Percentiles rank a stretch among this genome's conserved stretches.
phyloP scores from a whole-genome alignment of 2,113 vertebrate genomes.

The Cyanistes caeruleus region DNA sequence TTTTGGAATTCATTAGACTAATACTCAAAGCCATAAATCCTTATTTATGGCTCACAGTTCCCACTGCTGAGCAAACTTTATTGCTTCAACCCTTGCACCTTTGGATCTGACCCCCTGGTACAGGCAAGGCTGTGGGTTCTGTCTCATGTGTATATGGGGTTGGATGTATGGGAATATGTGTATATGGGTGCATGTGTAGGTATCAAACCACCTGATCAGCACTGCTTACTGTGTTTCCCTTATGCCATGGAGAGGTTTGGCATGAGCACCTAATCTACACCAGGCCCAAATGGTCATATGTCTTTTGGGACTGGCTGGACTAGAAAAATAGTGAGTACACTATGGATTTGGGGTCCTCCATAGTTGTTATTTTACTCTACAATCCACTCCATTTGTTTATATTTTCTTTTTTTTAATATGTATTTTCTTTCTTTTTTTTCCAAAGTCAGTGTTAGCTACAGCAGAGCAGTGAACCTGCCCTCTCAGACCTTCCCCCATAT shows the following conservation, averaged over 20 bases:
- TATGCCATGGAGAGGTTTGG: not conserved
- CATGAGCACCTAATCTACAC: not conserved
- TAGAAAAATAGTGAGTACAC: not conserved
- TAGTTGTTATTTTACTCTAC: not conserved
- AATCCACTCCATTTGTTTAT: not conserved
- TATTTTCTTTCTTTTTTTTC: not conserved
- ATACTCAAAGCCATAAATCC: not conserved
- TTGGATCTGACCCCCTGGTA: not conserved
- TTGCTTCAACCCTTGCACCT: not conserved
- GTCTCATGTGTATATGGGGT: fast-evolving
- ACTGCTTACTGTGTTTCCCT: not conserved
- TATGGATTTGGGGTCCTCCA: not conserved
- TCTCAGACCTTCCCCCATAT: not conserved
- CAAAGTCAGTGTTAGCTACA: not conserved
- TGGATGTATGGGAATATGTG: not conserved
- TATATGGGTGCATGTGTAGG: too few relatives aligned
- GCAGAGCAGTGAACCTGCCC: not conserved
- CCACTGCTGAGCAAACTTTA: not conserved
- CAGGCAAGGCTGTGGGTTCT: not conserved
- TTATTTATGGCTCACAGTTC: not conserved
- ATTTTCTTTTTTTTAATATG: not conserved
- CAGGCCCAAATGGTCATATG: not conserved
- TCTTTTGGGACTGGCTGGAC: not conserved
- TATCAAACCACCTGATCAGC: not conserved
- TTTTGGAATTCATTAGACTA: not conserved